Evolutionary conservation across 2,797 vertebrate genomes (phyloP), one percentile per base, ranked within the genome.

Genomic region (Lateolabrax maculatus): DNA sequence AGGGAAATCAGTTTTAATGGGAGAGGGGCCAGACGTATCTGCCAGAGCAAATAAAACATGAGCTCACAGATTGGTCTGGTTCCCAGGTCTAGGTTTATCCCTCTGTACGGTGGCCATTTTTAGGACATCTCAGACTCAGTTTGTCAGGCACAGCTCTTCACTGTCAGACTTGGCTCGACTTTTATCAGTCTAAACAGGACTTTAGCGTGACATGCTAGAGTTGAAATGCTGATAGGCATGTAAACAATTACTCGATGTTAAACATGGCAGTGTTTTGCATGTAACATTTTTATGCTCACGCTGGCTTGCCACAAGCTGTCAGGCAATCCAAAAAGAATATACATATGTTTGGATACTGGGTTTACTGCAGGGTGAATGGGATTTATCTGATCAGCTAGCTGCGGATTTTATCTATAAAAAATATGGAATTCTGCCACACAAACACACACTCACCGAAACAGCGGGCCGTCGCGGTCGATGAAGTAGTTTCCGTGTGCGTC

Each of bases 401-500:
- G 3, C 49, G 48, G 46, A 31, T 46, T 11, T 53, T 43, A 57
- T 5, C n/a, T 29, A 25, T 62, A 0, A 52, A 7, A 64, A 61
- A 18, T 15, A 21, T 18, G 61, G 10, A 29, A 39, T 15, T 25
- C 56, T 13, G 9, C 46, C 5, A 9, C n/a, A 48, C 0, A 0
- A 1, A 23, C 19, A 25, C 23, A 41, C 16, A 53, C 80, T 62
- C 34, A 89, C 75, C 97, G 96, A 91, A 99, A 99, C 81, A 98
- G 95, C 5, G 96, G 96, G 80, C 98, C 97, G 25, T 99, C 98
- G 9, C 97, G 95, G 91, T 99, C 97, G 23, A 99, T 98, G 90
- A 98, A 99, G 90, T 98, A 98, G 93, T 98, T 97, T 84, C 97
- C 97, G 44, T 96, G 96, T 62, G 96, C 85, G 80, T 99, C 97